A percentile compares a stretch with the other conserved stretches of the same genome.
phyloP scores from a whole-genome alignment of 1,140 invertebrate species.

The Gonatopus flavifemur region DNA sequence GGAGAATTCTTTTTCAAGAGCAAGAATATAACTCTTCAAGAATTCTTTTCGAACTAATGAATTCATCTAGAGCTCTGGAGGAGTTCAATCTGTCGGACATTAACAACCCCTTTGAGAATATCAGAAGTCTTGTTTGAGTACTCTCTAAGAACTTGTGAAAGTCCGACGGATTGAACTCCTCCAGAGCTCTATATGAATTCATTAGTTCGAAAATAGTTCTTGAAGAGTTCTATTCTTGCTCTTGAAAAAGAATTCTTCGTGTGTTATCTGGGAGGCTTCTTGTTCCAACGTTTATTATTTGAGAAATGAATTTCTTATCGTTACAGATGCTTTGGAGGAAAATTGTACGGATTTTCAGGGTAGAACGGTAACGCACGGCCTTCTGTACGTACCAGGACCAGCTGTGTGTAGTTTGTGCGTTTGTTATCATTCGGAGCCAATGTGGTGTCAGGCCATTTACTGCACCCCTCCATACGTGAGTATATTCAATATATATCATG shows the following conservation, averaged over 20 bases:
- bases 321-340: conserved; percentile 68
- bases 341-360: conserved; percentile 82
- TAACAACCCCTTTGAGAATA: too few relatives aligned
- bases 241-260: neutral
- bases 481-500: conserved; percentile 33
- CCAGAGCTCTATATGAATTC: too few relatives aligned
- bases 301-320: conserved; percentile 5
- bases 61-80: too few relatives aligned
- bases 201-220: too few relatives aligned
- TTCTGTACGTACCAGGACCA: conserved; percentile 80
- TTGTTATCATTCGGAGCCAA: conserved; percentile 81
- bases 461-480: conserved; percentile 82
- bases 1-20: too few relatives aligned
- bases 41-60: too few relatives aligned
- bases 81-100: too few relatives aligned
- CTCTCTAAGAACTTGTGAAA: too few relatives aligned
- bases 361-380: conserved; percentile 71
- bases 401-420: conserved; percentile 84
- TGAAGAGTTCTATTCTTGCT: too few relatives aligned
- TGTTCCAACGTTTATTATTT: neutral
- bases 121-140: too few relatives aligned
- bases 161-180: too few relatives aligned
- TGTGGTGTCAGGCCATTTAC: conserved; percentile 84
- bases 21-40: too few relatives aligned
- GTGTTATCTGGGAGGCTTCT: neutral